Evolutionary conservation across 2,888 invertebrate genomes (phyloP).

Genomic region (Lithophane socia): DNA sequence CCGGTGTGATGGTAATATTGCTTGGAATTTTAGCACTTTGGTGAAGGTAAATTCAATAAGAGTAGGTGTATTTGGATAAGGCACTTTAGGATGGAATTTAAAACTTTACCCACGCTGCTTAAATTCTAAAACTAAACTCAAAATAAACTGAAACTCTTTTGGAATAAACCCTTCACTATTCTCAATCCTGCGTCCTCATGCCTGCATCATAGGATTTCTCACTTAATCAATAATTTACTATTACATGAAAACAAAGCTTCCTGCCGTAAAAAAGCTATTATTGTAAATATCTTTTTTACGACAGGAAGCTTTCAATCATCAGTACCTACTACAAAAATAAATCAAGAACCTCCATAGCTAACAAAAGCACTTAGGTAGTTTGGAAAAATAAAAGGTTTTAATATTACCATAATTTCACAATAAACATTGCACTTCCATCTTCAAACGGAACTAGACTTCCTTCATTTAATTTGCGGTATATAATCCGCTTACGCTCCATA

Average conservation of each 20-base stretch:
- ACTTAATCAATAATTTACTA: neutral
- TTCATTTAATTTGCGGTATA: conserved; percentile 32
- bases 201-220: neutral
- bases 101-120: neutral
- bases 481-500: neutral
- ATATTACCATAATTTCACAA: conserved; percentile 28
- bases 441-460: conserved; percentile 22
- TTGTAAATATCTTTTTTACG: neutral
- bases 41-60: neutral
- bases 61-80: neutral
- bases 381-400: neutral
- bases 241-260: neutral
- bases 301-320: neutral
- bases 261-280: too few relatives aligned
- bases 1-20: conserved; percentile 18
- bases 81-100: neutral
- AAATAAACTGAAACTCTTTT: neutral
- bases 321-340: neutral
- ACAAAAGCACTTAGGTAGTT: neutral
- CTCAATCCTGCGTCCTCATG: neutral
- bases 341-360: neutral
- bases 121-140: neutral
- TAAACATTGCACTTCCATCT: conserved; percentile 5
- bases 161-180: neutral
- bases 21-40: conserved; percentile 6